These are phyloP conservation scores for Sebastes schlegelii DNA, from an alignment of 2,113 vertebrate genomes.

Conservation along the genomic window DNA sequence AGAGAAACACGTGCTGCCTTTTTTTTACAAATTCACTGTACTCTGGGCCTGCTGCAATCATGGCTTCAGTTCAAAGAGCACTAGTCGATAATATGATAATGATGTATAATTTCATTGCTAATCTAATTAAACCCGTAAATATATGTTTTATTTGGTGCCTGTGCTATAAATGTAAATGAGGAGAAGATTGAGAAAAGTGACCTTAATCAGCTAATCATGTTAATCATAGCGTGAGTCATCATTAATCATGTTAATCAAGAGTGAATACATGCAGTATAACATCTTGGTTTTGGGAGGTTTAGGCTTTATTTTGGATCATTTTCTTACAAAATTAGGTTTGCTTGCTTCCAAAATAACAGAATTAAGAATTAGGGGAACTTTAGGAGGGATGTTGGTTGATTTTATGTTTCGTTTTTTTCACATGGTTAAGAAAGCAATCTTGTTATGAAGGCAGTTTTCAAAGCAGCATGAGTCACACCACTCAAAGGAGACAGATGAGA, in stretches of 20 bases:
- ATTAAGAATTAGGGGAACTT: neutral
- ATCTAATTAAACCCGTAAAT: conserved; percentile 29
- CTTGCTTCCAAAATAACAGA: neutral
- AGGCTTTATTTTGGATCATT: neutral
- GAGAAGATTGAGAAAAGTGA: conserved; percentile 8
- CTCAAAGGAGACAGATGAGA: conserved; percentile 32
- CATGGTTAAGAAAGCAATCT: conserved; percentile 19
- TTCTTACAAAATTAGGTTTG: neutral
- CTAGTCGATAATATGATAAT: conserved; percentile 17
- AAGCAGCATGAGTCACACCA: conserved; percentile 55
- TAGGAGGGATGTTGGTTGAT: neutral
- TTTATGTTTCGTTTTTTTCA: neutral
- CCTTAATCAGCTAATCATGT: conserved; percentile 29
- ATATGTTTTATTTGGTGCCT: conserved; percentile 32
- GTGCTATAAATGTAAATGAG: conserved; percentile 40
- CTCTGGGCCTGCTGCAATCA: conserved; percentile 20
- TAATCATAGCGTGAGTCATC: conserved; percentile 28
- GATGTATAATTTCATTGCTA: conserved; percentile 1
- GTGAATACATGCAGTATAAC: conserved; percentile 4
- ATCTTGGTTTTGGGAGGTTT: neutral
- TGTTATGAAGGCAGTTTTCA: conserved; percentile 65
- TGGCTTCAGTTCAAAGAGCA: conserved; percentile 28
- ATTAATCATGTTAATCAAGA: conserved; percentile 27
- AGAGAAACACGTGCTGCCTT: conserved; percentile 59
- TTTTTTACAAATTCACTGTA: conserved; percentile 62